Evolutionary conservation across 1,140 invertebrate species (phyloP).

Genomic region (Pararge aegeria): DNA sequence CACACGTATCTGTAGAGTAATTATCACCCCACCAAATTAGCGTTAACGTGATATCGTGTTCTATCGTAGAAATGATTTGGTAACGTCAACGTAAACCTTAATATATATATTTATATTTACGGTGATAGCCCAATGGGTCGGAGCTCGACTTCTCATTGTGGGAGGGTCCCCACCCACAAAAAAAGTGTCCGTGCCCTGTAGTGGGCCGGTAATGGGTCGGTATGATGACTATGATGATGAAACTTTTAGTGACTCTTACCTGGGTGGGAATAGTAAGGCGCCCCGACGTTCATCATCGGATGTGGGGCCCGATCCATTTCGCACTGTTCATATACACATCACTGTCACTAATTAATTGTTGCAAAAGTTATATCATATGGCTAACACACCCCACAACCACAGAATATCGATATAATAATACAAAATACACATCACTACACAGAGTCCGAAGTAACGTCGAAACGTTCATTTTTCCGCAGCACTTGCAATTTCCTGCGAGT

Average conservation of each 20-base stretch:
- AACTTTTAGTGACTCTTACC: conserved; percentile 37
- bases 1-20: no score
- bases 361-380: neutral
- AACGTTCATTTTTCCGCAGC: conserved; percentile 32
- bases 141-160: no score
- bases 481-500: conserved; percentile 32
- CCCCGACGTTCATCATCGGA: conserved; percentile 61
- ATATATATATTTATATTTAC: no score
- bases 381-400: neutral
- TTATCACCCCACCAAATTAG: no score
- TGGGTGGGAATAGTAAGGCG: conserved; percentile 66
- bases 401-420: conserved; percentile 10
- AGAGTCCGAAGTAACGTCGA: conserved; percentile 14
- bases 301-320: conserved; percentile 68
- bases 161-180: no score
- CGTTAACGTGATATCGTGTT: no score
- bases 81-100: no score
- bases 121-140: no score
- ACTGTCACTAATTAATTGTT: conserved; percentile 22
- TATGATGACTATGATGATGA: no score
- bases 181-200: no score
- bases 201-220: no score
- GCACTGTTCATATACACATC: conserved; percentile 43
- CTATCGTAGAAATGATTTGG: no score
- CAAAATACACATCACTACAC: conserved; percentile 14